Base-by-base conservation (phyloP, 1,140 invertebrate species). In the Portunus trituberculatus region DNA sequence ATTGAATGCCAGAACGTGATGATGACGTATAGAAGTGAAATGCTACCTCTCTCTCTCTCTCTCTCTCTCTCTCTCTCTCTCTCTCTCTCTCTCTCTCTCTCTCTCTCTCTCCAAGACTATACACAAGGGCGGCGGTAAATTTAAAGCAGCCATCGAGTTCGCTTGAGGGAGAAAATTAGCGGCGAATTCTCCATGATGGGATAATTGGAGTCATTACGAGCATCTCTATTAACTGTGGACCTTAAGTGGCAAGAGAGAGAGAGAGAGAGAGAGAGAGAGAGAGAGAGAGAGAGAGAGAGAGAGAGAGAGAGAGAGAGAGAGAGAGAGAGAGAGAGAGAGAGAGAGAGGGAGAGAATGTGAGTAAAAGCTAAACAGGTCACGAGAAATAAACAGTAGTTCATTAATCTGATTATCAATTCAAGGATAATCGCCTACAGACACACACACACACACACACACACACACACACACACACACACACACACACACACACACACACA, bases 311-410 rank as follows among this genome's bases (percentile, higher is more conserved):
- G 83, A 84, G 83, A 84, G 83, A 84, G 83, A 84, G 83, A 84
- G 83, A 84, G 83, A 84, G 83, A 84, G 83, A 84, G 83, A 84
- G 20, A 84, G 83, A 84, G 83, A 84, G 83, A 84, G 20, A 16
- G 20, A 7, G 20, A 84, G 83, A 84, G 83, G 28, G 83, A 84
- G 20, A 16, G 20, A 7, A n/a, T 8, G 20, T 20, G 83, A 84
- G 14, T 29, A 28, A 82, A 28, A 82, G 76, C 20, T 7, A 25
- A 82, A 3, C 28, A 82, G 76, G 28, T 25, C 76, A 82, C 76
- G 76, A 82, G 20, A 82, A 82, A 25, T 20, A 82, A 39, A 39
- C 39, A 39, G 39, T 6, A 39, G 39, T 39, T 39, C 76, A 82
- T 28, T 25, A 20, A 82, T 28, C 20, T 28, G 28, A 20, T 25